Conservation (phyloP, 2,113 vertebrate species). For the Machaerirhynchus nigripectus region DNA sequence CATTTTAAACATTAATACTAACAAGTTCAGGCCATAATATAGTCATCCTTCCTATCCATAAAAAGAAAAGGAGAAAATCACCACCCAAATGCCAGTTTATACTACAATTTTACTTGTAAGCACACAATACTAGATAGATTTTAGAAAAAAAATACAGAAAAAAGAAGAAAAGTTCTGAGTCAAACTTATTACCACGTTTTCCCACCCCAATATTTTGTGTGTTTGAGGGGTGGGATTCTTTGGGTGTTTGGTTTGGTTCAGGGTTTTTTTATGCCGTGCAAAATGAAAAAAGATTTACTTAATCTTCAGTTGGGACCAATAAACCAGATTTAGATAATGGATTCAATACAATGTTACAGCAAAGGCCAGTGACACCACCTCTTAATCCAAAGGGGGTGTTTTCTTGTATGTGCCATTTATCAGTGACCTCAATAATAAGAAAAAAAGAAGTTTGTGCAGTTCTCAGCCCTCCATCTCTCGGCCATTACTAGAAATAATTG, state of each 20-base stretch:
- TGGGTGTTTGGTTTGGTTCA: accelerated
- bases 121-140: not conserved
- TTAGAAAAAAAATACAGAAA: not conserved
- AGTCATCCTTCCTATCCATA: not conserved
- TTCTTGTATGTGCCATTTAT: not conserved
- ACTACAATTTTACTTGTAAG: not conserved
- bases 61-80: not conserved
- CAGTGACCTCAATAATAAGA: not conserved
- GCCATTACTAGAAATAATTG: not conserved
- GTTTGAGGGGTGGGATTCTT: not conserved
- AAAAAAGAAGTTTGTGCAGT: not conserved
- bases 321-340: not conserved
- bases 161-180: not conserved
- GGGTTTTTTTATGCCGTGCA: not conserved
- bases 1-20: slow-evolving; percentile 57
- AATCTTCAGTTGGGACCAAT: not conserved
- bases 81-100: not conserved
- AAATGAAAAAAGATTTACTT: not conserved
- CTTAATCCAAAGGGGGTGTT: not conserved
- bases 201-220: not conserved
- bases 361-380: not conserved
- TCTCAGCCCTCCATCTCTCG: not conserved
- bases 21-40: slow-evolving; percentile 22
- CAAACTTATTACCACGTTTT: not conserved
- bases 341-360: not conserved